These are phyloP conservation scores for Otus sunia DNA, from an alignment of 2,113 vertebrate species.

Conservation along the genomic window DNA sequence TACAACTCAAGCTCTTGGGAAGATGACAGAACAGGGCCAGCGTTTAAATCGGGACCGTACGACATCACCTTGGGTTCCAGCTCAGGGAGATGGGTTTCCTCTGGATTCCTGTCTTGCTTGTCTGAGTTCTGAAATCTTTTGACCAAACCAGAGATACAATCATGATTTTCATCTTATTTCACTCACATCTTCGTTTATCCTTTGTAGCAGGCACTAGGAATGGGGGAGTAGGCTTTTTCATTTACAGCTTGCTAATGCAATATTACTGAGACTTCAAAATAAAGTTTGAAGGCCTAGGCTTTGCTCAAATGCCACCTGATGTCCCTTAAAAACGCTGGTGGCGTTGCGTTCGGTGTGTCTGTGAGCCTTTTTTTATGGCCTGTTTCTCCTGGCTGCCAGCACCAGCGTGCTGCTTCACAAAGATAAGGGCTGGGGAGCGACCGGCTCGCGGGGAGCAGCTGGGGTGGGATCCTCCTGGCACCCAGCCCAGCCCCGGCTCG, in stretches of 20 bases:
- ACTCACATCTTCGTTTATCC: neutral
- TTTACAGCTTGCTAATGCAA: rapidly evolving
- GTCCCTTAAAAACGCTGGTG: neutral
- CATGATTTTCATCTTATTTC: neutral
- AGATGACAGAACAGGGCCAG: neutral
- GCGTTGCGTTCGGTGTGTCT: neutral
- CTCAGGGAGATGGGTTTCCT: neutral
- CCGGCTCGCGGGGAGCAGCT: neutral
- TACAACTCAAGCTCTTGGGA: neutral
- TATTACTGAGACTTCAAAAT: neutral
- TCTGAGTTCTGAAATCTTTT: neutral
- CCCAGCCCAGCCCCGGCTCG: neutral
- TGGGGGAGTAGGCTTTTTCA: neutral
- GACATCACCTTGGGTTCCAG: neutral
- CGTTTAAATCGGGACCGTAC: neutral
- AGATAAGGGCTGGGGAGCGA: conserved; percentile 33
- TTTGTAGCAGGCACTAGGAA: neutral
- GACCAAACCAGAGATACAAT: neutral
- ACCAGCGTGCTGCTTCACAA: neutral
- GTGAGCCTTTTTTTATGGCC: neutral
- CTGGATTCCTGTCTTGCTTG: neutral
- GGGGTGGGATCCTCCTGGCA: conserved; percentile 36
- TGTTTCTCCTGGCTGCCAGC: neutral
- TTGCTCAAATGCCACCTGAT: neutral
- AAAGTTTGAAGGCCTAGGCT: neutral